Conservation (phyloP, 1,140 invertebrate genomes). For the Ooceraea biroi region DNA sequence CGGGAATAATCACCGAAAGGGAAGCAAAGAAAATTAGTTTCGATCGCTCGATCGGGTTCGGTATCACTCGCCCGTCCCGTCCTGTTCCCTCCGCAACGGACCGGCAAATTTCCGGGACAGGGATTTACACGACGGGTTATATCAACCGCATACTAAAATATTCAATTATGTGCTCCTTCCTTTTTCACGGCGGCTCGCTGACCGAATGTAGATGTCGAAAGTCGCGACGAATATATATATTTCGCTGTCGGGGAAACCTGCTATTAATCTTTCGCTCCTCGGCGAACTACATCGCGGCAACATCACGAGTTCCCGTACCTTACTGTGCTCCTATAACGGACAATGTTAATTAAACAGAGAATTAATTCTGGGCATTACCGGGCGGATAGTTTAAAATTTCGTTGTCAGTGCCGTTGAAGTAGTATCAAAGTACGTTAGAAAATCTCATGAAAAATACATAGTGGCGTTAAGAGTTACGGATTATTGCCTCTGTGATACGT, state of each 20-base stretch:
- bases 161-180: constrained; percentile 48
- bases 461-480: background rate
- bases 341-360: constrained; percentile 27
- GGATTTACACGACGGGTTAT: constrained; percentile 54
- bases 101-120: background rate
- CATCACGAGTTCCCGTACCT: constrained; percentile 7
- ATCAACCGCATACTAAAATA: constrained; percentile 61
- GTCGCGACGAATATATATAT: constrained; percentile 42
- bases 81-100: background rate
- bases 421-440: background rate
- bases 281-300: background rate
- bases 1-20: constrained; percentile 47
- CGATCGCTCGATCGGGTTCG: constrained; percentile 18
- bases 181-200: background rate
- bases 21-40: constrained; percentile 54
- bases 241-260: background rate
- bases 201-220: constrained; percentile 42
- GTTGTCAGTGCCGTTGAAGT: background rate
- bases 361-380: constrained; percentile 8
- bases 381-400: background rate
- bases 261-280: constrained; percentile 22
- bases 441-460: background rate
- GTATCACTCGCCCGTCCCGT: no score
- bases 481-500: background rate
- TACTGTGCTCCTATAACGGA: background rate